Conservation (phyloP, 1,140 invertebrate genomes). For the Drosophila equinoxialis region DNA sequence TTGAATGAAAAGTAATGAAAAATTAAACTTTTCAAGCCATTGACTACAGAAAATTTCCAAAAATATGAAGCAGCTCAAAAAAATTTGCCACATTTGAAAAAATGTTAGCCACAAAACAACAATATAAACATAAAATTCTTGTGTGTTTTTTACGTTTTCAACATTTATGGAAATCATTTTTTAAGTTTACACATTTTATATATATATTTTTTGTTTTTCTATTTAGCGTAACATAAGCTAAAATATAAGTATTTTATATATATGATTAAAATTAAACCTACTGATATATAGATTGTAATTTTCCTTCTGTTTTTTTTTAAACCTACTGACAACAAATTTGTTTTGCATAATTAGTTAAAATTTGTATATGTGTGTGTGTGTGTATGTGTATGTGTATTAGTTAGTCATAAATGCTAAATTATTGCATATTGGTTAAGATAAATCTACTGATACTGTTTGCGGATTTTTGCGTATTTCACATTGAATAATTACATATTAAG, state of each 20-base stretch:
- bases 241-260: constrained; percentile 22
- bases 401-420: constrained; percentile 28
- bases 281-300: constrained; percentile 30
- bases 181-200: constrained; percentile 1
- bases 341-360: neutral
- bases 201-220: neutral
- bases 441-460: constrained; percentile 4
- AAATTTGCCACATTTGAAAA: neutral
- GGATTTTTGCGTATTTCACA: neutral
- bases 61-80: neutral
- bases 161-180: constrained; percentile 50
- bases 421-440: constrained; percentile 24
- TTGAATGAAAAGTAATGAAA: neutral
- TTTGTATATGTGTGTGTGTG: neutral
- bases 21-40: neutral
- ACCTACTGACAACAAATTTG: neutral
- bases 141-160: neutral
- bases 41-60: neutral
- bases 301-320: neutral
- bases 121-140: constrained; percentile 9
- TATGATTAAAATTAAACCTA: constrained; percentile 30
- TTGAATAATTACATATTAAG: constrained; percentile 23
- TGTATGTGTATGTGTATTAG: neutral
- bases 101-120: neutral
- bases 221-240: neutral